Percentiles rank a stretch among this genome's conserved stretches.
These are phyloP conservation scores for Stenodera caucasica DNA, from an alignment of 2,888 invertebrate genomes.

Conservation along the genomic window DNA sequence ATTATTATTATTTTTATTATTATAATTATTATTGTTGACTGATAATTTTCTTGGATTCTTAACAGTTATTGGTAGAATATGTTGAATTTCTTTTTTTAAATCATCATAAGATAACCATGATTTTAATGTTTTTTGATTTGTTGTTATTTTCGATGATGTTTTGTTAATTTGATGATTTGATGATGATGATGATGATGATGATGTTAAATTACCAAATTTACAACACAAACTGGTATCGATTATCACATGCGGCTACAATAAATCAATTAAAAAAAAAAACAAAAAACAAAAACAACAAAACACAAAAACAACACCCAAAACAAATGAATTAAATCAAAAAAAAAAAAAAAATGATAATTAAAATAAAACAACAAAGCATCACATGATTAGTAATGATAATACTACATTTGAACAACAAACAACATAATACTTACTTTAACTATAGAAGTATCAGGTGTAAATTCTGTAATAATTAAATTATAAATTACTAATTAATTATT, in stretches of 20 bases:
- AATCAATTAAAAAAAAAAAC: slow-evolving; percentile 47
- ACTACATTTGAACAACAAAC: slow-evolving; percentile 27
- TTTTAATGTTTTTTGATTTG: slow-evolving; percentile 35
- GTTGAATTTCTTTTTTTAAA: slow-evolving; percentile 51
- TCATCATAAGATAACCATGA: slow-evolving; percentile 49
- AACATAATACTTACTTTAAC: slow-evolving; percentile 41
- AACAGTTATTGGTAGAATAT: slow-evolving; percentile 46
- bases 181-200: slow-evolving; percentile 21
- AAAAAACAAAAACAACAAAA: slow-evolving; percentile 39
- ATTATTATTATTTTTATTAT: slow-evolving; percentile 19
- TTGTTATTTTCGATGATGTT: slow-evolving; percentile 15
- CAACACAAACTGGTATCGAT: slow-evolving; percentile 41
- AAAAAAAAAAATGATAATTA: slow-evolving; percentile 17
- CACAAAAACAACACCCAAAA: slow-evolving; percentile 19
- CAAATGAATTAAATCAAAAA: slow-evolving; percentile 19
- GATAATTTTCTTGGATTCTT: slow-evolving; percentile 16
- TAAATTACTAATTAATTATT: neutral
- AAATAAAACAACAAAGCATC: slow-evolving; percentile 13
- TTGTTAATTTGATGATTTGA: slow-evolving; percentile 20
- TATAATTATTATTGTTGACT: slow-evolving; percentile 32
- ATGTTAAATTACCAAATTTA: slow-evolving; percentile 16
- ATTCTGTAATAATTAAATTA: slow-evolving; percentile 12
- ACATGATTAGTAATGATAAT: slow-evolving; percentile 23
- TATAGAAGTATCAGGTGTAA: slow-evolving; percentile 37
- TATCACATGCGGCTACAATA: slow-evolving; percentile 51